Conservation (phyloP, 2,113 vertebrate species). For the Nothobranchius furzeri region DNA sequence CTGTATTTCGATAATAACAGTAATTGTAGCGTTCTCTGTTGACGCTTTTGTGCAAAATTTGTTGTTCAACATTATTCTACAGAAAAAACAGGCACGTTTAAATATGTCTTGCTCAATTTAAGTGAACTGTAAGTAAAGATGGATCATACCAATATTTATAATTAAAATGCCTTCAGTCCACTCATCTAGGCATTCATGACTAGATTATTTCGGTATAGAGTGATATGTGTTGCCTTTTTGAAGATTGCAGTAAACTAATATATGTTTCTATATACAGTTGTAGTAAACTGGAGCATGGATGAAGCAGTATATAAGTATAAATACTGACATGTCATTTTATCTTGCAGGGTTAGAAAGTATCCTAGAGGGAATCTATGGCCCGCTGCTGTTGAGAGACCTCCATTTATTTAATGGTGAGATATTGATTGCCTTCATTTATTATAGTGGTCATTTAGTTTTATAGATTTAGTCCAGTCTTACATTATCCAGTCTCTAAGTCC, state of each 20-base stretch:
- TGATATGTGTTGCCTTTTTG: too few species aligned
- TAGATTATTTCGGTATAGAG: too few species aligned
- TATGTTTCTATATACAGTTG: too few species aligned
- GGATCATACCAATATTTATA: too few species aligned
- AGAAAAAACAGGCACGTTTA: too few species aligned
- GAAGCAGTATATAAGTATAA: too few species aligned
- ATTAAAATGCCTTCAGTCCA: too few species aligned
- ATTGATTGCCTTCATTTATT: slow-evolving; percentile 7
- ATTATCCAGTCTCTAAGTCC: background rate
- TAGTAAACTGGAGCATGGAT: too few species aligned
- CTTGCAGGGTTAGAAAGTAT: slow-evolving; percentile 97
- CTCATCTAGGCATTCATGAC: too few species aligned
- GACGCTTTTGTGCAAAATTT: background rate
- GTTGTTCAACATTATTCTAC: slow-evolving; percentile 11
- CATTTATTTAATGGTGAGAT: slow-evolving; percentile 90
- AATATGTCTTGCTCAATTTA: too few species aligned
- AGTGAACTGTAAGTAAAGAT: too few species aligned
- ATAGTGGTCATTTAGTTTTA: background rate
- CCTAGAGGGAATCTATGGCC: slow-evolving; percentile 98
- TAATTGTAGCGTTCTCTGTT: background rate
- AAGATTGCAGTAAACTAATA: too few species aligned
- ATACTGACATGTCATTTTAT: slow-evolving; percentile 24
- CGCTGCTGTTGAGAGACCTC: slow-evolving; percentile 95
- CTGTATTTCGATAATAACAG: slow-evolving; percentile 11
- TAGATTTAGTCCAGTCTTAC: background rate